Evolutionary conservation across 2,797 vertebrate species (phyloP), one percentile per base, ranked within the genome.

Genomic region (Xiphophorus birchmanni): DNA sequence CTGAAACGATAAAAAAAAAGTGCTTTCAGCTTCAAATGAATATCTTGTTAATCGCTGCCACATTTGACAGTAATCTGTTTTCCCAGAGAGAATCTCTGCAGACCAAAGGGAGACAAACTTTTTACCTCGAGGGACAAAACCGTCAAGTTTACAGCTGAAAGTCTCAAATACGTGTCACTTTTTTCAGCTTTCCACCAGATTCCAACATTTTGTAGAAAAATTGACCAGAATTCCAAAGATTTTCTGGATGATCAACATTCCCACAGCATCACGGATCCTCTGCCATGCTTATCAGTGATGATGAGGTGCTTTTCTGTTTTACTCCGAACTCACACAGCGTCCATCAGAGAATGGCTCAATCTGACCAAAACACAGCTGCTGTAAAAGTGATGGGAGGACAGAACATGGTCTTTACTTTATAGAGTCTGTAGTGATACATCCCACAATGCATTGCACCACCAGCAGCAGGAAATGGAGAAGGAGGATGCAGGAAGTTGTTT

Each of bases 371-470:
- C 29, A 29, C 56, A 29, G 4, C 12, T 63, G 15, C 15, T 17
- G 5, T 35, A 18, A 63, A 35, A 9, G 60, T 21, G 63, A 35
- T 65, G 60, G 13, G 7, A 65, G 60, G 60, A 65, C 60, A 65
- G 60, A 37, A 21, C 35, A 37, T 9, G 3, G 11, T 40, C 35
- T 67, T 67, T 67, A 37, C 21, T 37, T 65, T 3, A 18, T 37
- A 9, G 7, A 37, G 63, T 17, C 35, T 17, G 32, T 9, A 9
- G 15, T 21, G 18, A 65, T 5, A 18, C 29, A 21, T 65, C 63
- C 63, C 63, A 65, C 63, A 65, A 65, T 65, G 63, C 63, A 65
- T 9, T 65, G 63, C 35, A 65, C 63, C 32, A 63, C 29, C 58
- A 65, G 35, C 35, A 65, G 63, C 15, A 37, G 63, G 18, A 65